Evolutionary conservation across 2,888 invertebrate genomes (phyloP).

Genomic region (Platynereis dumerilii): DNA sequence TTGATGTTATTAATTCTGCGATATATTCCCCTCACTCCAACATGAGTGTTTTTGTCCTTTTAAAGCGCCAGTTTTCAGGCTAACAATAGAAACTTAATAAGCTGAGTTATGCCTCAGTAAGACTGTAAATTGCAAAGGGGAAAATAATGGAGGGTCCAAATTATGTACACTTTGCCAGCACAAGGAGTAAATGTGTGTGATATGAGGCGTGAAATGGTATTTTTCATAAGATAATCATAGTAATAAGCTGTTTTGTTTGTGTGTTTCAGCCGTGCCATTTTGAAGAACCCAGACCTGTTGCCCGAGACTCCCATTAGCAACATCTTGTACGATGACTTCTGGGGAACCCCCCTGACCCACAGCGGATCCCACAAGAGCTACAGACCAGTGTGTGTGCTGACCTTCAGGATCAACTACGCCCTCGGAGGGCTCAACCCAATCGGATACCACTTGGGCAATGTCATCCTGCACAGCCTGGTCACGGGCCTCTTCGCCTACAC

Average conservation of each 20-base stretch:
- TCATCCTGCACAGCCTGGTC: conserved; percentile 83
- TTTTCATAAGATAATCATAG: too few relatives aligned
- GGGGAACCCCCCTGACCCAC: conserved; percentile 94
- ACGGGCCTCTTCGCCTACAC: conserved; percentile 82
- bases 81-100: too few relatives aligned
- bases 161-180: too few relatives aligned
- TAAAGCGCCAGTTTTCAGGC: too few relatives aligned
- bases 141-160: too few relatives aligned
- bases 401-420: conserved; percentile 85
- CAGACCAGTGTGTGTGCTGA: conserved; percentile 87
- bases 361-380: conserved; percentile 96
- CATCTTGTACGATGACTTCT: conserved; percentile 91
- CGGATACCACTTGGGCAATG: conserved; percentile 86
- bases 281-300: conserved; percentile 91
- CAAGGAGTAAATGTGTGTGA: too few relatives aligned
- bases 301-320: conserved; percentile 78
- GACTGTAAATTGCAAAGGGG: too few relatives aligned
- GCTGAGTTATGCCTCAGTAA: too few relatives aligned
- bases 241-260: conserved; percentile 36
- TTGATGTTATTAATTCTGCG: too few relatives aligned
- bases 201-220: too few relatives aligned
- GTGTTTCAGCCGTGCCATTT: conserved; percentile 87
- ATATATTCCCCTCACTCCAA: too few relatives aligned
- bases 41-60: too few relatives aligned
- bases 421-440: conserved; percentile 66